Percentiles rank a stretch among this genome's conserved stretches.
These are phyloP conservation scores for Gymnodraco acuticeps DNA, from an alignment of 2,797 vertebrate genomes.

Conservation along the genomic window DNA sequence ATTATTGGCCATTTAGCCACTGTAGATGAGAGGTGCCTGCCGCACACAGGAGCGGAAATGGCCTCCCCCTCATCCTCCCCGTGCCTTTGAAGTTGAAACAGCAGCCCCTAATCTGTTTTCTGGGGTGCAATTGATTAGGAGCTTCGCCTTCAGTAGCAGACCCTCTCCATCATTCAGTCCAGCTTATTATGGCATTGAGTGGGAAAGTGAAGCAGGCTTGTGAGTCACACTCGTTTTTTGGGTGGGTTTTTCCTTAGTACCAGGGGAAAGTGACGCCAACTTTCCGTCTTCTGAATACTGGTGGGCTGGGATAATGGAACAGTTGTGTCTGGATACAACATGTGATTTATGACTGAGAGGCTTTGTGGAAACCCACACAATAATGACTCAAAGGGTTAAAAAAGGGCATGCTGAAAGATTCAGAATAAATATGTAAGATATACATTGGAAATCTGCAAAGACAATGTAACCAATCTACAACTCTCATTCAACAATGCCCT, in stretches of 20 bases:
- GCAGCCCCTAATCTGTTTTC: conserved; percentile 57
- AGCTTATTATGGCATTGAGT: conserved; percentile 41
- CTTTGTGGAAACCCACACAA: background rate
- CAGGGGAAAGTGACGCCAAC: conserved; percentile 63
- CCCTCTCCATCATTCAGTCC: conserved; percentile 45
- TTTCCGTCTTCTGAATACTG: conserved; percentile 64
- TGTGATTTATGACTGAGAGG: conserved; percentile 37
- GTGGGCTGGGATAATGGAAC: conserved; percentile 65
- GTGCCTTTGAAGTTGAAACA: conserved; percentile 68
- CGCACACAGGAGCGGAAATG: conserved; percentile 52
- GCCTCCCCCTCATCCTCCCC: conserved; percentile 31
- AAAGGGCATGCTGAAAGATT: background rate
- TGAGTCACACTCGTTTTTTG: conserved; percentile 73
- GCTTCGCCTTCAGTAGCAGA: conserved; percentile 43
- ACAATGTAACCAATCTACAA: conserved; percentile 1
- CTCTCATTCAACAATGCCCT: background rate
- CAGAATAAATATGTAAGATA: background rate
- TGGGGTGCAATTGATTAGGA: conserved; percentile 58
- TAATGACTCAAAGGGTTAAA: conserved; percentile 33
- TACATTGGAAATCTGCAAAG: background rate
- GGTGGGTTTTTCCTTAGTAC: conserved; percentile 67
- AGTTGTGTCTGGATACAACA: conserved; percentile 37
- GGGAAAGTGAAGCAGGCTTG: conserved; percentile 48
- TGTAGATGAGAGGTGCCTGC: conserved; percentile 42
- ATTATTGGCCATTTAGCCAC: conserved; percentile 51